These are phyloP conservation scores for Watsonalla cultraria DNA, from an alignment of 2,888 invertebrate species.

Conservation along the genomic window DNA sequence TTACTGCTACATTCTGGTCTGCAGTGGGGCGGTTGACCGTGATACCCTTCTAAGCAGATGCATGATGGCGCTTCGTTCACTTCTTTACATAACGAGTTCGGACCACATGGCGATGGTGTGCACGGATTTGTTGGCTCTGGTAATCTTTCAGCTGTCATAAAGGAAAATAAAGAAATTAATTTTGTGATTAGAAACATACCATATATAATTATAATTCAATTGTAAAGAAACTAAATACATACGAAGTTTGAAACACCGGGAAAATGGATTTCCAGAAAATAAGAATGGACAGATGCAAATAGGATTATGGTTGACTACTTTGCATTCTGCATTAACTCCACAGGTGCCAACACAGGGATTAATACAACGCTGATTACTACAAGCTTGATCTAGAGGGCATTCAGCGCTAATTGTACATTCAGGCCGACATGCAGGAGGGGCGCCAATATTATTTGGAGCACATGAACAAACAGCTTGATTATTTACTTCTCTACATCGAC, in stretches of 20 bases:
- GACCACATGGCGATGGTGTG: constrained; percentile 88
- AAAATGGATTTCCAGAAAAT: constrained; percentile 83
- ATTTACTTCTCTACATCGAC: constrained; percentile 79
- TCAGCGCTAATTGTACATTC: constrained; percentile 86
- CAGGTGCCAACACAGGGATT: constrained; percentile 87
- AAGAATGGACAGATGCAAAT: constrained; percentile 83
- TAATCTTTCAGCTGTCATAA: constrained; percentile 67
- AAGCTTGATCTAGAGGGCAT: constrained; percentile 84
- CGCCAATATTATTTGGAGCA: constrained; percentile 80
- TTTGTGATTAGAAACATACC: neutral
- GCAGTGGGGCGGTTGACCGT: constrained; percentile 86
- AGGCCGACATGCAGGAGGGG: constrained; percentile 83
- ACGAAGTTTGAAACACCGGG: constrained; percentile 78
- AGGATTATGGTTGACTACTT: constrained; percentile 87
- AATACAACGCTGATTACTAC: constrained; percentile 83
- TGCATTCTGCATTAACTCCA: constrained; percentile 84
- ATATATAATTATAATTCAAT: neutral
- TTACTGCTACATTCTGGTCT: constrained; percentile 89
- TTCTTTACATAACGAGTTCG: constrained; percentile 84
- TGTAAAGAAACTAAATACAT: constrained; percentile 35
- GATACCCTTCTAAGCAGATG: constrained; percentile 83
- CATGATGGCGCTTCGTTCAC: constrained; percentile 85
- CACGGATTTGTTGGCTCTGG: constrained; percentile 81
- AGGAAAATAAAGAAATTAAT: constrained; percentile 6
- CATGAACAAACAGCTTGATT: constrained; percentile 85